Base-by-base conservation (phyloP, 2,797 vertebrate genomes). In the Sebastes trivittatus region DNA sequence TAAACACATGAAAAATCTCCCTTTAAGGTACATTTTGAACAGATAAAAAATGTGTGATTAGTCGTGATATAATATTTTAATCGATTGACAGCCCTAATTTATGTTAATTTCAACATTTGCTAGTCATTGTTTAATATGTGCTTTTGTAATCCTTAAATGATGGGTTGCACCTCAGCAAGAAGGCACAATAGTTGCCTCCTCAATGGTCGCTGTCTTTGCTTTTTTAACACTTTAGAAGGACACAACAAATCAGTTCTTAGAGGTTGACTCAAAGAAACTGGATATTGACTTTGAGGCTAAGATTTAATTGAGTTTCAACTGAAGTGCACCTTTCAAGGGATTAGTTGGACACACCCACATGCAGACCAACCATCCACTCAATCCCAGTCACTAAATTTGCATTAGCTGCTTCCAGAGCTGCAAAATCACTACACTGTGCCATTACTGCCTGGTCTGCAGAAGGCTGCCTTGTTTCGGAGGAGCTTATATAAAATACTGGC, bases 231-330 rank as follows among this genome's bases (percentile, higher is more conserved):
- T n/a, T 52, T 52, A 52, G 42, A 16, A 46, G 42, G 42, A 46
- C 42, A 46, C 7, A 82, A 56, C 11, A 74, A n/a, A 72, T 52
- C 5, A 11, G 7, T 55, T 59, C 69, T 75, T 56, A 54, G 25
- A 67, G 10, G 63, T 74, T 18, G 3, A 76, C 11, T 80, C 14
- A 66, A 63, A 80, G 29, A 86, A 83, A 78, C 42, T 2, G 8
- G 23, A 87, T 66, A 81, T 46, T 11, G 29, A 70, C 52, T 62
- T 64, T 62, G 72, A 79, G 59, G 42, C 32, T 70, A 14, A 71
- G 30, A 64, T 77, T 69, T 81, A 87, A 85, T 75, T 80, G 71
- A 84, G 67, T 81, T 84, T 77, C 30, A 78, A 30, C 54, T 87
- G 54, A 84, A 83, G 32, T 54, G 54, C 59, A 78, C 63, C 71